Conservation (phyloP, 2,888 invertebrate genomes). For the Amitus sp. region DNA sequence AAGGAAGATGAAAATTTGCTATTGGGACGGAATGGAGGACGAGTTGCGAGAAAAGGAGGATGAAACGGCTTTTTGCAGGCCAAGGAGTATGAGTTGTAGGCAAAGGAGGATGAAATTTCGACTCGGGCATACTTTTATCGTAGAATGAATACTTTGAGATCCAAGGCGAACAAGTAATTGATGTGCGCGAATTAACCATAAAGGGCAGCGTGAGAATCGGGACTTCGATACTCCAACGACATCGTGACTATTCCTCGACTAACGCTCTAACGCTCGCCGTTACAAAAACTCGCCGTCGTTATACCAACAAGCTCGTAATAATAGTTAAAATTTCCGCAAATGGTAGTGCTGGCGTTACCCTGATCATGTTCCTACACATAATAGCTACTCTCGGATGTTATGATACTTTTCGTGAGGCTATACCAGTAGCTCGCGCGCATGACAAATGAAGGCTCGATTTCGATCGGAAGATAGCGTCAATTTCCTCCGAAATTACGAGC, state of each 20-base stretch:
- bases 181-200: conserved; percentile 45
- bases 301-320: conserved; percentile 60
- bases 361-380: conserved; percentile 25
- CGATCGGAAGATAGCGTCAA: background rate
- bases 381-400: conserved; percentile 18
- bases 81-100: no score
- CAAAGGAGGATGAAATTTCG: no score
- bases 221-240: conserved; percentile 52
- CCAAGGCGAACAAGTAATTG: no score
- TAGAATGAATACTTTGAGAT: no score
- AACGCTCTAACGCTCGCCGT: conserved; percentile 20
- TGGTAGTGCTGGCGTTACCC: conserved; percentile 50
- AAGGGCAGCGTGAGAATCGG: conserved; percentile 63
- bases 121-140: no score
- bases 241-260: conserved; percentile 30
- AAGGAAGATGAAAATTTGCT: no score
- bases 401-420: conserved; percentile 12
- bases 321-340: conserved; percentile 62
- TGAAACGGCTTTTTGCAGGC: no score
- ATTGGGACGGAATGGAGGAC: no score
- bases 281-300: conserved; percentile 63
- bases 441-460: conserved; percentile 36
- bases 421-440: conserved; percentile 17
- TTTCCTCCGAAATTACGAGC: no score
- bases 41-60: no score